A percentile compares a stretch with the other conserved stretches of the same genome.
Conservation (phyloP, 2,888 invertebrate species). For the Idaea dimidiata region DNA sequence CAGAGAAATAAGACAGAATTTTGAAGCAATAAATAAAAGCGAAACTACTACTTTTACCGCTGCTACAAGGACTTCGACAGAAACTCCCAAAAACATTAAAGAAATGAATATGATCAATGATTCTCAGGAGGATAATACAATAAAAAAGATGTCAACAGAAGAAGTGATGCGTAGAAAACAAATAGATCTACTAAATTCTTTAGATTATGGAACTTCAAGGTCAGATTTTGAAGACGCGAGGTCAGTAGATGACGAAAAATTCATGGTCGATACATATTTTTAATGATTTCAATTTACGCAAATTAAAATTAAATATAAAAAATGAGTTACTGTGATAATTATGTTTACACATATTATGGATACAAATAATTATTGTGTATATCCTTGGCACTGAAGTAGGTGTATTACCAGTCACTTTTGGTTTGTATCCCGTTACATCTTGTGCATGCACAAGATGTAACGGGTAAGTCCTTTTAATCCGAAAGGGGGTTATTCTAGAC, state of each 20-base stretch:
- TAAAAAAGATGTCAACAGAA: constrained; percentile 31
- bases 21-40: not conserved
- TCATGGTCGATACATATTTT: constrained; percentile 36
- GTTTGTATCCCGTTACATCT: too few species aligned
- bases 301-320: not conserved
- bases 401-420: too few species aligned
- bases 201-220: constrained; percentile 57
- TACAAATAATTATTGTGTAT: too few species aligned
- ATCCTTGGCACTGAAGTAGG: too few species aligned
- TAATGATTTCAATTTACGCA: not conserved
- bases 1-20: not conserved
- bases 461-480: too few species aligned
- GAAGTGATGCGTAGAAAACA: constrained; percentile 49
- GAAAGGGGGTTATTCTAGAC: too few species aligned
- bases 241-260: constrained; percentile 41
- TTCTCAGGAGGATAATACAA: not conserved
- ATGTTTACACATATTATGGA: not conserved
- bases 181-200: constrained; percentile 52
- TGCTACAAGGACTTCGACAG: not conserved
- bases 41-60: not conserved
- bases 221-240: constrained; percentile 40
- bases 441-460: too few species aligned
- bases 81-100: constrained; percentile 11
- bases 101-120: not conserved
- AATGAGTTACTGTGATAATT: not conserved